Percentiles rank a stretch among this genome's conserved stretches.
Conservation (phyloP, 2,888 invertebrate genomes). For the Scaptomyza flava region DNA sequence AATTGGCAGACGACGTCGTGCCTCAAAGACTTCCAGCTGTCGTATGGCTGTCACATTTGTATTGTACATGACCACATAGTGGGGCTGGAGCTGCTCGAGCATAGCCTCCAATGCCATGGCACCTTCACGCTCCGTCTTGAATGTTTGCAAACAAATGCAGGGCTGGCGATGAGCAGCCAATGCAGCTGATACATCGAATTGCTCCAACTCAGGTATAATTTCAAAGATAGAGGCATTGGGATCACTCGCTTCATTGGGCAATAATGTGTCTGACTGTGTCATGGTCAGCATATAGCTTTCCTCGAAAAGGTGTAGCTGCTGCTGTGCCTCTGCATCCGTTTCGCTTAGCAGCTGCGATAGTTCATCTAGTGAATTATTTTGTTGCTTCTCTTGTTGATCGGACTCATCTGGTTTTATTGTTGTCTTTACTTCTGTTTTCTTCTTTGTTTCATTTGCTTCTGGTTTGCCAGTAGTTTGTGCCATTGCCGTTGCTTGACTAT, state of each 20-base stretch:
- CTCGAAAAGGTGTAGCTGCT: slow-evolving; percentile 86
- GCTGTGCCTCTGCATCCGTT: slow-evolving; percentile 82
- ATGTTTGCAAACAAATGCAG: slow-evolving; percentile 90
- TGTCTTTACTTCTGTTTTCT: not conserved
- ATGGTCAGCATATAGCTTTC: slow-evolving; percentile 90
- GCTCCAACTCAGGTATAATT: slow-evolving; percentile 88
- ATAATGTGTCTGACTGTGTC: slow-evolving; percentile 85
- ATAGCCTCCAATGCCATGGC: slow-evolving; percentile 89
- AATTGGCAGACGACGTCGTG: slow-evolving; percentile 85
- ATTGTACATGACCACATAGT: slow-evolving; percentile 95
- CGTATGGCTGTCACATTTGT: slow-evolving; percentile 94
- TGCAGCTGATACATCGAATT: slow-evolving; percentile 88
- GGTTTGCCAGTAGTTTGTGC: slow-evolving; percentile 29
- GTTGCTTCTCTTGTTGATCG: not conserved
- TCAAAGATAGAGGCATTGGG: slow-evolving; percentile 85
- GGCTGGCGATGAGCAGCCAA: slow-evolving; percentile 86
- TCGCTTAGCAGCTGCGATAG: slow-evolving; percentile 76
- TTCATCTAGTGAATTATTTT: slow-evolving; percentile 64
- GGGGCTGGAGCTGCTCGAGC: slow-evolving; percentile 89
- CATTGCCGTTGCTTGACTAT: slow-evolving; percentile 51
- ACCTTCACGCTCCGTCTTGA: slow-evolving; percentile 89
- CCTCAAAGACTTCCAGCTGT: slow-evolving; percentile 94
- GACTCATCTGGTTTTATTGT: not conserved
- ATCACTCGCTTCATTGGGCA: slow-evolving; percentile 27
- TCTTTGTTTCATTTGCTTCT: slow-evolving; percentile 12